A percentile compares a stretch with the other conserved stretches of the same genome.
phyloP scores from a whole-genome alignment of 2,888 invertebrate species.

The Eupithecia abbreviata region DNA sequence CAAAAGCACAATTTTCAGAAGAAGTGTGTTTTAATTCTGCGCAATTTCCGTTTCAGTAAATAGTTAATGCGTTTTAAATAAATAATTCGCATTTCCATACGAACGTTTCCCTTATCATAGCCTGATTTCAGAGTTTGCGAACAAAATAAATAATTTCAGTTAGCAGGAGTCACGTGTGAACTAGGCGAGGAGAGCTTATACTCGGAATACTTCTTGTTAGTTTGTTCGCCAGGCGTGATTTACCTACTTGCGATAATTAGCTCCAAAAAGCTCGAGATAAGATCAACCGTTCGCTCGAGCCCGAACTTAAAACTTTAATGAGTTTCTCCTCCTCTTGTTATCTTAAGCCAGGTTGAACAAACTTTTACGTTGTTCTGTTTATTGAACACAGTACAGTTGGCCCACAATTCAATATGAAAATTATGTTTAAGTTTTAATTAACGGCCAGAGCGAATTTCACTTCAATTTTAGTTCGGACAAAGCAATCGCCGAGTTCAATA shows the following conservation, averaged over 20 bases:
- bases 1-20: not conserved
- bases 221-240: slow-evolving; percentile 42
- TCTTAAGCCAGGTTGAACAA: slow-evolving; percentile 68
- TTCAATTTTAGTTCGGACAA: slow-evolving; percentile 57
- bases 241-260: slow-evolving; percentile 60
- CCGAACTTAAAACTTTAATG: slow-evolving; percentile 79
- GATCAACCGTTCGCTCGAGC: slow-evolving; percentile 62
- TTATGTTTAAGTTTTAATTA: slow-evolving; percentile 72
- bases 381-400: slow-evolving; percentile 65
- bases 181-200: slow-evolving; percentile 18
- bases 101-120: not conserved
- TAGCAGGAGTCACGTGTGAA: slow-evolving; percentile 29
- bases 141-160: slow-evolving; percentile 19
- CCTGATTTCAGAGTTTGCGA: slow-evolving; percentile 4
- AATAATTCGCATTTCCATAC: not conserved
- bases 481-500: slow-evolving; percentile 44
- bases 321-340: slow-evolving; percentile 76
- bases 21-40: not conserved
- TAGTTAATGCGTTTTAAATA: not conserved
- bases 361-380: slow-evolving; percentile 71
- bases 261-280: slow-evolving; percentile 58
- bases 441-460: slow-evolving; percentile 58
- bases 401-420: slow-evolving; percentile 64
- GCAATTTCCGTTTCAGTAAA: not conserved
- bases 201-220: slow-evolving; percentile 40